phyloP scores from a whole-genome alignment of 2,797 vertebrate species.

The Vultur gryphus region DNA sequence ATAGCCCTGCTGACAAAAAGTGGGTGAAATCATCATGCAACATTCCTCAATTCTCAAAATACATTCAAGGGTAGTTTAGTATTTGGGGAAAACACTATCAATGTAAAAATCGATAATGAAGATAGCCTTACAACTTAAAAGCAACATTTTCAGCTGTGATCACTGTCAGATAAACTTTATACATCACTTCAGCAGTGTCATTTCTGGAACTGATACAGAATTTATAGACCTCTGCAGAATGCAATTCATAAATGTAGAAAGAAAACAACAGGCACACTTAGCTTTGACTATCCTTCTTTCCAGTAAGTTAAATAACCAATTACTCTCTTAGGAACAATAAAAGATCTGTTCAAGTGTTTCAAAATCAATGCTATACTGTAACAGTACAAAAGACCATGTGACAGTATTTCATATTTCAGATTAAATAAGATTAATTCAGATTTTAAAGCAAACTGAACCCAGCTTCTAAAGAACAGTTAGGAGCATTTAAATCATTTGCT shows the following conservation, averaged over 20 bases:
- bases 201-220: background rate
- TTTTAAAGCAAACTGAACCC: background rate
- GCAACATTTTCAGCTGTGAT: background rate
- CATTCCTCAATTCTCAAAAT: background rate
- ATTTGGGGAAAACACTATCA: background rate
- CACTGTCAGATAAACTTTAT: background rate
- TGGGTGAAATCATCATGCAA: background rate
- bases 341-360: background rate
- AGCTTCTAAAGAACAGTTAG: background rate
- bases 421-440: conserved; percentile 1
- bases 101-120: background rate
- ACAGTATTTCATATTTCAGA: conserved; percentile 16
- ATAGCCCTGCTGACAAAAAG: background rate
- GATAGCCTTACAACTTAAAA: background rate
- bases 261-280: background rate
- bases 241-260: background rate
- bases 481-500: background rate
- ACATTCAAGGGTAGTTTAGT: background rate
- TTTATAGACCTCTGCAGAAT: background rate
- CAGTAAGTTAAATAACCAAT: background rate
- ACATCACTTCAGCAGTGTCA: background rate
- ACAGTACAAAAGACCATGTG: background rate
- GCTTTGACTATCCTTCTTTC: background rate
- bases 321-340: background rate
- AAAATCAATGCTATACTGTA: background rate